Evolutionary conservation across 2,888 invertebrate genomes (phyloP), one percentile per base, ranked within the genome.

Genomic region (Acronicta aceris): DNA sequence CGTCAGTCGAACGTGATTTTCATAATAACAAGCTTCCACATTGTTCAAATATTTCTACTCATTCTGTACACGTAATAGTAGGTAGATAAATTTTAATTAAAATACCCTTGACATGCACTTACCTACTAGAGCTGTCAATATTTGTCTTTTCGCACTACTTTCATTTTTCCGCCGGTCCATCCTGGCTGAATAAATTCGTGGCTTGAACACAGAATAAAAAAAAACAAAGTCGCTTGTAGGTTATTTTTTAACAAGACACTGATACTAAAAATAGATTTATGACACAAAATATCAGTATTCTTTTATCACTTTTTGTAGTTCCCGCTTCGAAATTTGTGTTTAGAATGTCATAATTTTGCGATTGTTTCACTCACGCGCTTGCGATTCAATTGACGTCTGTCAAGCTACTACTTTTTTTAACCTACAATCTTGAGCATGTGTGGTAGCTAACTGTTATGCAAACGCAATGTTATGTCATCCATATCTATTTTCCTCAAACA

Each of bases 101-200:
- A 30, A 43, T 47, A 65, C 33, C 46, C 42, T 63, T 52, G 40
- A 33, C 51, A 55, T 65, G 40, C 51, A 81, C 87, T 86, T 65
- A 91, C 91, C 91, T n/a, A 85, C 71, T 15, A 91, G 70, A 42
- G 91, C 89, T 9, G 91, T 89, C 13, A 89, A 70, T 68, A 91
- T 85, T 76, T 91, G 91, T 47, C 77, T 83, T 25, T 72, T 69
- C 8, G 89, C 83, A 64, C 77, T 86, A 55, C 81, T 81, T 72
- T 78, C 78, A 16, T 78, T 79, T 72, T 81, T 79, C 43, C 50
- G 56, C 46, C 56, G 63, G 52, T 89, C 83, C 90, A 89, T 89
- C 41, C 71, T 78, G 72, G 60, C 76, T 61, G 65, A 65, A 61
- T 59, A 27, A 51, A 40, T 9, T 12, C 49, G 27, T 36, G 51